Percentiles rank a stretch among this genome's conserved stretches.
Conservation (phyloP, 2,888 invertebrate species). For the Plebejus melissa region DNA sequence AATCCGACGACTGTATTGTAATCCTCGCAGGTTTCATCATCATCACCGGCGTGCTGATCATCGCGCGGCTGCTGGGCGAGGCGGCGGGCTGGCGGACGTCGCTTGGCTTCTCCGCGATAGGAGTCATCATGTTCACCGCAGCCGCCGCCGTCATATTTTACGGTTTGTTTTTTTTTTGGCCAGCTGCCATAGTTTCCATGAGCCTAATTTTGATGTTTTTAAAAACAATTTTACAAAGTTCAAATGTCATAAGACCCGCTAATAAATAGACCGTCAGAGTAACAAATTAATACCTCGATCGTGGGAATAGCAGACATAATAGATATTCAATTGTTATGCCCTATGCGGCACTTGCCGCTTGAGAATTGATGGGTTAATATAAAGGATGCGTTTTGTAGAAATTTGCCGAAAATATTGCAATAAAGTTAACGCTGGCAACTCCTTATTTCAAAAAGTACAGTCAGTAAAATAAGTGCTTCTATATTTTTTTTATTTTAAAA, state of each 20-base stretch:
- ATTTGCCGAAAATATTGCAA: background rate
- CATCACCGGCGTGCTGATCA: slow-evolving; percentile 80
- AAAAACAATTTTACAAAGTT: too few relatives aligned
- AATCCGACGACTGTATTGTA: background rate
- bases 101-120: slow-evolving; percentile 80
- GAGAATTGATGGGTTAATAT: too few relatives aligned
- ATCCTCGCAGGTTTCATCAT: slow-evolving; percentile 77
- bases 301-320: too few relatives aligned
- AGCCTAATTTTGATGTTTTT: too few relatives aligned
- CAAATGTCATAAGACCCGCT: too few relatives aligned
- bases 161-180: slow-evolving; percentile 50
- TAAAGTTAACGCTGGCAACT: background rate
- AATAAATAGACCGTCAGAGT: too few relatives aligned
- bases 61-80: slow-evolving; percentile 81
- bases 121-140: slow-evolving; percentile 81
- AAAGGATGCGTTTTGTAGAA: background rate
- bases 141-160: slow-evolving; percentile 82
- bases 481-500: background rate
- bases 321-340: too few relatives aligned
- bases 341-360: too few relatives aligned
- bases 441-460: background rate
- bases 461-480: background rate
- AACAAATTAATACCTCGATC: too few relatives aligned
- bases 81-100: slow-evolving; percentile 81
- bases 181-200: background rate